Evolutionary conservation across 37 sponge, comb jelly and placozoan species (phyloP), one percentile per base, ranked within the genome.

Genomic region (Beroe ovata): DNA sequence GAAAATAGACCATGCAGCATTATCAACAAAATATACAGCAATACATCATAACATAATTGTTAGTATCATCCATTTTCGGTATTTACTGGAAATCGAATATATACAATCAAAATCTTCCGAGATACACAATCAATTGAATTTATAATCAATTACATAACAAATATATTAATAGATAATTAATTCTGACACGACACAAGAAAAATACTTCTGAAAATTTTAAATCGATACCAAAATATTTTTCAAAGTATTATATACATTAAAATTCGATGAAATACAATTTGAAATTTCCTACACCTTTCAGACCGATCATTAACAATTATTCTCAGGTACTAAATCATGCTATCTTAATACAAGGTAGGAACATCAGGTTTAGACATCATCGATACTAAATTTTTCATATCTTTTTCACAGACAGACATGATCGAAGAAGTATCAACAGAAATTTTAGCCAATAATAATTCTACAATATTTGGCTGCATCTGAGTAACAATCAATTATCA

Each of bases 101-200:
- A 62, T 29, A 28, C 63, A 23, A 62, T 62, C 63, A 29, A 62
- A 62, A 62, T 62, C 63, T 62, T 28, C 26, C 21, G n/a, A n/a
- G n/a, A n/a, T n/a, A 62, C 26, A 62, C 63, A 62, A 62, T 62
- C 63, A 62, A 62, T 62, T n/a, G n/a, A 62, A 62, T 62, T 62
- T 62, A 28, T 23, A 23, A 29, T 28, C 28, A 62, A 28, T 28
- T 29, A 62, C 63, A 62, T 62, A 62, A 62, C 21, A 28, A 28
- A 62, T 28, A 62, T 29, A 62, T 28, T 62, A 62, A 62, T 28
- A 28, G 26, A 62, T 62, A 28, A 28, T 28, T 62, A 62, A 62
- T 62, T 62, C 63, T 62, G 63, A 62, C 63, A 62, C 21, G 21
- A 28, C 63, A 62, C 63, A 62, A 62, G 28, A 4, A 23, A 28